Conservation (phyloP, 2,113 vertebrate species). For the Thamnaconus septentrionalis region DNA sequence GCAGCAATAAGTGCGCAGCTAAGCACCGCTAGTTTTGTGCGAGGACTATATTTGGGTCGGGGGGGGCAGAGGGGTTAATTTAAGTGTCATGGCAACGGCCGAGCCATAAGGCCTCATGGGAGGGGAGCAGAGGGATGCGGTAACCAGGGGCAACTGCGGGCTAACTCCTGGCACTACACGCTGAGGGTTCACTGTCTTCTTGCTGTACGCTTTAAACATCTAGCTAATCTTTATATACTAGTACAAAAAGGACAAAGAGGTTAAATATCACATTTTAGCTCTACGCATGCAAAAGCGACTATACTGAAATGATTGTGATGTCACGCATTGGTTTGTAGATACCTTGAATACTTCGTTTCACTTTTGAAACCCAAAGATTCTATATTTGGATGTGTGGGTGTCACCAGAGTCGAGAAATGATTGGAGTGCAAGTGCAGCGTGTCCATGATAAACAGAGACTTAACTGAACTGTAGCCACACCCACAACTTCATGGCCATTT, state of each 20-base stretch:
- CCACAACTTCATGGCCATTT: no score
- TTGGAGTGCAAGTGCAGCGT: no score
- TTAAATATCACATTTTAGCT: not conserved
- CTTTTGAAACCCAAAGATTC: no score
- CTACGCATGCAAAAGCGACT: not conserved
- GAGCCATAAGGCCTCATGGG: constrained; percentile 29
- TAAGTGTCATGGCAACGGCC: constrained; percentile 63
- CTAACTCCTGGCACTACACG: constrained; percentile 28
- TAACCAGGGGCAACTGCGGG: constrained; percentile 62
- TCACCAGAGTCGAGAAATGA: no score
- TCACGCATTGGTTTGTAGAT: no score
- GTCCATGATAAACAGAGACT: no score
- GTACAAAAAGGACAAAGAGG: no score
- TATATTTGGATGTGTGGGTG: no score
- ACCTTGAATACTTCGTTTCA: no score
- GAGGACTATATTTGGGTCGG: constrained; percentile 16
- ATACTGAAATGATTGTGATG: not conserved
- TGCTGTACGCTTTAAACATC: not conserved
- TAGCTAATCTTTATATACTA: not conserved
- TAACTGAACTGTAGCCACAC: no score
- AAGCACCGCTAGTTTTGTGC: not conserved
- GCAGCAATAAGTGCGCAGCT: not conserved
- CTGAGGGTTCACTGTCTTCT: constrained; percentile 4
- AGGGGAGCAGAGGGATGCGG: constrained; percentile 45
- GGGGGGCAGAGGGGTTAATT: constrained; percentile 14